Evolutionary conservation across 92 coral and sea anemone genomes (phyloP), one percentile per base, ranked within the genome.

Genomic region (Blastomussa wellsi): DNA sequence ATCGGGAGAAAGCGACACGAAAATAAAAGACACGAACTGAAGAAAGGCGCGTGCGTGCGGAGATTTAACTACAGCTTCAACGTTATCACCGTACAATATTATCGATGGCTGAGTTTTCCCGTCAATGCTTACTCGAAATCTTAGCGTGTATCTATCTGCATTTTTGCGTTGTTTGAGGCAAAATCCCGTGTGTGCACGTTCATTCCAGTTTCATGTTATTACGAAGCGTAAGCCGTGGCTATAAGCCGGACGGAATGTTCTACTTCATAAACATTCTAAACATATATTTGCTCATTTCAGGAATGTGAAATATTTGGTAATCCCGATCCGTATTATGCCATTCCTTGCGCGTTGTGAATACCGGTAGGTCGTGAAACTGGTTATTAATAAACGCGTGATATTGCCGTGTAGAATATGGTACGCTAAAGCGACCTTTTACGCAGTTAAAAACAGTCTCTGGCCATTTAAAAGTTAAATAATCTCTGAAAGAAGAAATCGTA

Each of bases 401-500:
- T 70, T 70, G 74, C 19, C 74, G 74, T 16, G 74, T 33, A 68
- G 44, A 68, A 68, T 31, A 68, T 68, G 74, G 9, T 68, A 62
- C 36, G 1, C 14, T 70, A 5, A 62, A 70, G 75, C 75, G 28
- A 70, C 68, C 68, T 17, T 26, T 26, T 12, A 11, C 68, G 75
- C 74, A 33, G 47, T 69, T 37, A 37, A 69, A 38, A 35, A 37
- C 26, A 5, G 17, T 36, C 48, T 70, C 75, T 0, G 6, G 14
- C 26, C 75, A 70, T 28, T 5, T 26, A 14, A 39, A 64, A 60
- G 36, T 1, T 26, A 33, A 33, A 81, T 26, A 12, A 16, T 33
- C 26, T 17, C 26, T 29, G 5, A 52, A 48, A 11, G 41, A 16
- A 15, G 22, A 0, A 5, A 0, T 37, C 14, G 42, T 4, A 69